These are phyloP conservation scores for Panopea generosa DNA, from an alignment of 2,888 invertebrate species.

Conservation along the genomic window DNA sequence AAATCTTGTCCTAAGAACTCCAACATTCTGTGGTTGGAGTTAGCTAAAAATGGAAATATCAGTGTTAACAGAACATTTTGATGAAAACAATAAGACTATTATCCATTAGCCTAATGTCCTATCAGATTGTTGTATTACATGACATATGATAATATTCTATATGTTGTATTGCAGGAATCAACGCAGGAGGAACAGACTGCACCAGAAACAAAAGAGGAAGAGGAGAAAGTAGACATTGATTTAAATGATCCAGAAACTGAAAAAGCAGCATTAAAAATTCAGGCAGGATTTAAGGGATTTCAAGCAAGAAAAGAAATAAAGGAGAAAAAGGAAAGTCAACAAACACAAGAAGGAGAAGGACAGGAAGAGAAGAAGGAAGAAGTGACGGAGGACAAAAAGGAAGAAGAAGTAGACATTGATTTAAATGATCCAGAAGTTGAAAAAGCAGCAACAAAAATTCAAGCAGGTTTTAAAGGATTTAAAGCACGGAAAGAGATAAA, in stretches of 20 bases:
- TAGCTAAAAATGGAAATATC: too few relatives aligned
- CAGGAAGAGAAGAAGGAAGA: slow-evolving; percentile 27
- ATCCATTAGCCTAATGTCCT: too few relatives aligned
- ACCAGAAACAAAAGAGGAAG: slow-evolving; percentile 23
- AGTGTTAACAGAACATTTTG: too few relatives aligned
- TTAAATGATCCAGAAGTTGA: slow-evolving; percentile 74
- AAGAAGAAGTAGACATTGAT: slow-evolving; percentile 74
- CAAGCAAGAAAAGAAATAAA: slow-evolving; percentile 75
- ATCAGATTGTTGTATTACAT: too few relatives aligned
- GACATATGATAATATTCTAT: too few relatives aligned
- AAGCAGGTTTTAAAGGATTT: slow-evolving; percentile 77
- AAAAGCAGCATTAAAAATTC: slow-evolving; percentile 81
- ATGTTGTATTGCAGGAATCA: too few relatives aligned
- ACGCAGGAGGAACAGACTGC: slow-evolving; percentile 13
- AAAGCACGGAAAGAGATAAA: slow-evolving; percentile 72
- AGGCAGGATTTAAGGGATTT: slow-evolving; percentile 80
- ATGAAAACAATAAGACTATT: too few relatives aligned
- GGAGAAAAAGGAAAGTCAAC: slow-evolving; percentile 52
- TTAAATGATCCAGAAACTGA: slow-evolving; percentile 77
- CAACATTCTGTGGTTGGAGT: too few relatives aligned
- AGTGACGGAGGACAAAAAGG: slow-evolving; percentile 23
- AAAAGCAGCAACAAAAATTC: slow-evolving; percentile 77
- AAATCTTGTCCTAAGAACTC: too few relatives aligned
- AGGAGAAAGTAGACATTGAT: slow-evolving; percentile 71
- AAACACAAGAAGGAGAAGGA: slow-evolving; percentile 23